Percentiles rank a stretch among this genome's conserved stretches.
These are phyloP conservation scores for Colossoma macropomum DNA, from an alignment of 2,113 vertebrate species.

Conservation along the genomic window DNA sequence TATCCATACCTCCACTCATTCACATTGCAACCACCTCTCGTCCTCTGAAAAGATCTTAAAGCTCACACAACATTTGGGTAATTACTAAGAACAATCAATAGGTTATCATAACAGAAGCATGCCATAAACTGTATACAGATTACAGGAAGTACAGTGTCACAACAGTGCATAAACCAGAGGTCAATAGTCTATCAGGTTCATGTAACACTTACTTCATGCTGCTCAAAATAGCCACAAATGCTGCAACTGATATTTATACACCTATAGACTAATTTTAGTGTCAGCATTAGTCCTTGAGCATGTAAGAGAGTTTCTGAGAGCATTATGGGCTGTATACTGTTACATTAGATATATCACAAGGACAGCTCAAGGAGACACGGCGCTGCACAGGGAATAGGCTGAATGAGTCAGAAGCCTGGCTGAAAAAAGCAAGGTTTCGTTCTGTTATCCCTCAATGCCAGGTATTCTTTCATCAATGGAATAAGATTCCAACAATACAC, in stretches of 20 bases:
- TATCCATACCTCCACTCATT: slow-evolving; percentile 45
- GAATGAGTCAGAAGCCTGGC: slow-evolving; percentile 73
- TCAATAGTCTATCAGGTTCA: background rate
- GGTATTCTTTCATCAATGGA: slow-evolving; percentile 76
- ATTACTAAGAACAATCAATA: slow-evolving; percentile 12
- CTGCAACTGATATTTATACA: slow-evolving; percentile 1
- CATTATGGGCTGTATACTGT: slow-evolving; percentile 76
- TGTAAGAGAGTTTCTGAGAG: slow-evolving; percentile 68
- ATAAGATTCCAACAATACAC: slow-evolving; percentile 62
- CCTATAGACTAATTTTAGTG: slow-evolving; percentile 39
- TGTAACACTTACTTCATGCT: background rate
- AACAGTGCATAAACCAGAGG: background rate
- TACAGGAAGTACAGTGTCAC: background rate
- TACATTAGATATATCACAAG: slow-evolving; percentile 76
- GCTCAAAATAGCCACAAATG: background rate
- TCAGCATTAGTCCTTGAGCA: slow-evolving; percentile 70
- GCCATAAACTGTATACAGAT: background rate
- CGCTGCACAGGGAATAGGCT: slow-evolving; percentile 67
- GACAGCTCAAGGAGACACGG: slow-evolving; percentile 67
- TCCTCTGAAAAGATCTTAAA: background rate
- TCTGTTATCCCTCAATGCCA: slow-evolving; percentile 71
- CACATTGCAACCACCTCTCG: slow-evolving; percentile 20
- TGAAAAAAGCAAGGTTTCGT: slow-evolving; percentile 64
- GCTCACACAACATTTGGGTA: slow-evolving; percentile 16
- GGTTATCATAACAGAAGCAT: background rate